Evolutionary conservation across 2,888 invertebrate genomes (phyloP), one percentile per base, ranked within the genome.

Genomic region (Helobdella robusta): DNA sequence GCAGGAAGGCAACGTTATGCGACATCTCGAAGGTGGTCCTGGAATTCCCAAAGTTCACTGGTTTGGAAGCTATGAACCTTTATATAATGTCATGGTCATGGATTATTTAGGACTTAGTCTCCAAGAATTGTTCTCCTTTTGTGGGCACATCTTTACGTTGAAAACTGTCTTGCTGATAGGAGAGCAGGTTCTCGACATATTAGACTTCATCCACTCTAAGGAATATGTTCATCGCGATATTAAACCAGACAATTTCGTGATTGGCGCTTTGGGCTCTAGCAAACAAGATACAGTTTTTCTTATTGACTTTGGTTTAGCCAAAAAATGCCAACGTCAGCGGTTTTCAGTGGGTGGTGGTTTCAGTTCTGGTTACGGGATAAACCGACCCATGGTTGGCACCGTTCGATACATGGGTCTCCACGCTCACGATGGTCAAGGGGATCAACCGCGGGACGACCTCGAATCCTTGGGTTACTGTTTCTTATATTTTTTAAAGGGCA

Each of bases 191-290:
- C 25, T 70, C 18, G 52, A 54, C 23, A 61, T 46, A 20, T 30
- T 70, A 3, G 93, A 94, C 83, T 94, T 86, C 82, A 88, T 94
- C 76, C 95, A 95, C 82, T 88, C 89, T 83, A 93, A 94, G 83
- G 91, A 91, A 78, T 94, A 94, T 83, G 94, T 95, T 79, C 94
- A 95, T 84, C 87, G 93, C 77, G 93, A 93, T 82, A 92, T 92
- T 74, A 69, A 61, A 67, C 81, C 80, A 23, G 80, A 81, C 72
- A 80, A 80, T 71, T 81, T 81, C 70, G 72, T 81, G 64, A 81
- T 81, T 79, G 69, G 69, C 18, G 15, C 15, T 4, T 30, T 30
- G 6, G 59, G 46, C 15, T 50, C 54, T 50, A 20, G n/a, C n/a
- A 44, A 23, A 20, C 36, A 58, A 32, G 59, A 67, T 28, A 46